Percentiles rank a stretch among this genome's conserved stretches.
Conservation (phyloP, 2,888 invertebrate species). For the Eupeodes luniger region DNA sequence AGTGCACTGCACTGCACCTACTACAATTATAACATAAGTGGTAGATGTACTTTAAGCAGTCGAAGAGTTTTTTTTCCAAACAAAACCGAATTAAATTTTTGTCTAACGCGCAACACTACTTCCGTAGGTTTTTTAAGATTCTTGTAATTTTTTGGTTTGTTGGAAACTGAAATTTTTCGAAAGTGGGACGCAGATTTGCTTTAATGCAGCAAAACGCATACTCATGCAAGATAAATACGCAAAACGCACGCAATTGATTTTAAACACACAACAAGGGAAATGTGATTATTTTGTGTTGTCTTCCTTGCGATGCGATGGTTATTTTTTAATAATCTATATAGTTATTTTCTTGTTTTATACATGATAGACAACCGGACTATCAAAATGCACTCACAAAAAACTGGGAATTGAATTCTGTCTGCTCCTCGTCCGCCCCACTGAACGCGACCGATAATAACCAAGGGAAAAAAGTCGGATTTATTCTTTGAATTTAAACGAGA, state of each 20-base stretch:
- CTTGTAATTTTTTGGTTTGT: background rate
- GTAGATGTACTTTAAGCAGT: background rate
- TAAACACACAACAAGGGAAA: constrained; percentile 21
- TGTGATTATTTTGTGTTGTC: background rate
- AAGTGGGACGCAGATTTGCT: constrained; percentile 68
- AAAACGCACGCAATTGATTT: constrained; percentile 52
- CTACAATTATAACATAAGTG: background rate
- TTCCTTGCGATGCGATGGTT: background rate
- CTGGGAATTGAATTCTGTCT: constrained; percentile 47
- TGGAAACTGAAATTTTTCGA: constrained; percentile 43
- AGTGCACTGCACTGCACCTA: constrained; percentile 20
- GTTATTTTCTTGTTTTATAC: constrained; percentile 23
- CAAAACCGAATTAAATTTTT: constrained; percentile 18
- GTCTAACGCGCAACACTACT: constrained; percentile 40
- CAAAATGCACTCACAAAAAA: constrained; percentile 55
- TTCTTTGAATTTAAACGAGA: constrained; percentile 50
- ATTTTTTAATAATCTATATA: constrained; percentile 2
- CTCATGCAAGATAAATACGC: constrained; percentile 10
- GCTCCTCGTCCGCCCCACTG: constrained; percentile 69
- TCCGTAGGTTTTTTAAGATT: constrained; percentile 34
- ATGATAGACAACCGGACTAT: constrained; percentile 36
- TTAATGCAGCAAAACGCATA: constrained; percentile 37
- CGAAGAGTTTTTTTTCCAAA: background rate
- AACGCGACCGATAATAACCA: constrained; percentile 69
- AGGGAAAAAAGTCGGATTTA: constrained; percentile 68